These are phyloP conservation scores for Drosophila leontia DNA, from an alignment of 1,140 invertebrate species.

Conservation along the genomic window DNA sequence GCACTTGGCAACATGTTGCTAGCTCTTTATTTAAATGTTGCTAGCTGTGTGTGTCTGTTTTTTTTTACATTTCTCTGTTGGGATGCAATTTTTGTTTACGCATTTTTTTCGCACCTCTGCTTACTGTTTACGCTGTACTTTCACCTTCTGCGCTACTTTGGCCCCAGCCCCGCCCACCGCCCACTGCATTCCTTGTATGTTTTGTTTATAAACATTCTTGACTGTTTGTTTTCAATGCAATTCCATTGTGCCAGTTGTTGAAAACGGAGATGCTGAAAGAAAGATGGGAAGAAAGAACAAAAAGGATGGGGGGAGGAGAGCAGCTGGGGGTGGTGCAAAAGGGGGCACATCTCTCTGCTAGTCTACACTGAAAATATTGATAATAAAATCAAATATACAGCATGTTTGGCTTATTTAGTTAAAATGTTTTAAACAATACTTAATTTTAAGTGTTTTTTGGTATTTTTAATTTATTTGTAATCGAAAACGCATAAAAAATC, in stretches of 20 bases:
- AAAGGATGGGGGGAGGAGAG: neutral
- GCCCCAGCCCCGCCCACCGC: conserved; percentile 6
- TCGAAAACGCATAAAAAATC: neutral
- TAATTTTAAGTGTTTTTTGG: no score
- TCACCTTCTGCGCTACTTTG: conserved; percentile 58
- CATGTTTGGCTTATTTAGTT: neutral
- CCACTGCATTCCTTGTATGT: conserved; percentile 47
- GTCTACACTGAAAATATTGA: neutral
- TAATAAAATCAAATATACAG: no score
- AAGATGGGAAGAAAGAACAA: neutral
- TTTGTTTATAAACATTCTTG: conserved; percentile 78
- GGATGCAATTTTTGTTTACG: conserved; percentile 59
- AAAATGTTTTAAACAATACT: neutral
- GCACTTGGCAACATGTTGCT: conserved; percentile 50
- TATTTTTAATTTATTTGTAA: neutral
- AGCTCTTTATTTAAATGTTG: conserved; percentile 38
- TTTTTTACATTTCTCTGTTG: conserved; percentile 7
- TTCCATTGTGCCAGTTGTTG: conserved; percentile 59
- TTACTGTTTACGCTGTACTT: conserved; percentile 63
- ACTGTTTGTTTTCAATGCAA: conserved; percentile 79
- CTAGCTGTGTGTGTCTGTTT: conserved; percentile 4
- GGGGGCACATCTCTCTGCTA: conserved; percentile 4
- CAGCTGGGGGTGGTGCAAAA: neutral
- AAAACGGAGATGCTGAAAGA: conserved; percentile 36
- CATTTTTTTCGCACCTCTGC: conserved; percentile 73